A percentile compares a stretch with the other conserved stretches of the same genome.
Conservation (phyloP, 2,888 invertebrate genomes). For the Andrena chrysosceles region DNA sequence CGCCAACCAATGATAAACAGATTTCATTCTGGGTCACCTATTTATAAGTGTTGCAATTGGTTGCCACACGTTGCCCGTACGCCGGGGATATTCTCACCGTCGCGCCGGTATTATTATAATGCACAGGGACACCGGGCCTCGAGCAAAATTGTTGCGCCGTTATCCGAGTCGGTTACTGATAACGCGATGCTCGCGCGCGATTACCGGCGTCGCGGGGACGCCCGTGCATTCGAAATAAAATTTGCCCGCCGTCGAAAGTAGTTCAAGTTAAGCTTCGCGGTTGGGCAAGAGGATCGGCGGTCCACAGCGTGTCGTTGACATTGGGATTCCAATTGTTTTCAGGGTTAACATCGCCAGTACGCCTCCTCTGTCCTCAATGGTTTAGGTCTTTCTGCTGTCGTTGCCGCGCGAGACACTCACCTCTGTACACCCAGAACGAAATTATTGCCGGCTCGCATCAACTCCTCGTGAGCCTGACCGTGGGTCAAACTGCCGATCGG, state of each 20-base stretch:
- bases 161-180: too few species aligned
- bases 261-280: conserved; percentile 56
- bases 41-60: conserved; percentile 76
- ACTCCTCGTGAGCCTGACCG: conserved; percentile 91
- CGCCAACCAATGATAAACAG: conserved; percentile 77
- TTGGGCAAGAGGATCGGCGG: conserved; percentile 22
- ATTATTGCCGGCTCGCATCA: conserved; percentile 90
- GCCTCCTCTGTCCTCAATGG: conserved; percentile 24
- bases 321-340: conserved; percentile 42
- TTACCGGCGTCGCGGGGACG: too few species aligned
- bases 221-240: conserved; percentile 14
- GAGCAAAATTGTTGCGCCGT: neutral
- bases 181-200: too few species aligned
- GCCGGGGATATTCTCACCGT: conserved; percentile 71
- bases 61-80: conserved; percentile 70
- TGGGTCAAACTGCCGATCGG: conserved; percentile 90
- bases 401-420: conserved; percentile 84
- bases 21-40: conserved; percentile 80
- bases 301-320: conserved; percentile 49
- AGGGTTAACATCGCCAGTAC: neutral
- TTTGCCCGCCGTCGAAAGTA: conserved; percentile 36
- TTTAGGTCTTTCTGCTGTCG: neutral
- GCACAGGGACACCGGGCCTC: conserved; percentile 30
- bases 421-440: conserved; percentile 90
- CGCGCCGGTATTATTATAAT: conserved; percentile 64